Conservation (phyloP, 1,140 invertebrate genomes). For the Mizuhopecten yessoensis region DNA sequence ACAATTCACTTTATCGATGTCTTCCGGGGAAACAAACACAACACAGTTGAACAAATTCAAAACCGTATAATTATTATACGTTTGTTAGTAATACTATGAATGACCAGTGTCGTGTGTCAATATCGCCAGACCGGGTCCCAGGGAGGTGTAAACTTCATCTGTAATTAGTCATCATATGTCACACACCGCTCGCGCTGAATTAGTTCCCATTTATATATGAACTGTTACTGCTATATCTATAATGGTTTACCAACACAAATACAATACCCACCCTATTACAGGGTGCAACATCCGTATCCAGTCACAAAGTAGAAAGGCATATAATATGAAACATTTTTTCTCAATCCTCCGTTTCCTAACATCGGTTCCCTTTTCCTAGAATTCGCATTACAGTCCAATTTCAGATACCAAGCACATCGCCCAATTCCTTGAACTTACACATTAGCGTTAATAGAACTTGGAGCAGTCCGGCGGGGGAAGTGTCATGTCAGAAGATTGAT, state of each 20-base stretch:
- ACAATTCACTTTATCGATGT: background rate
- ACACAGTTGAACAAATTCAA: background rate
- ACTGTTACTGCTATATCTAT: background rate
- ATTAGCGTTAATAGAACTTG: background rate
- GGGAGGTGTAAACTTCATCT: background rate
- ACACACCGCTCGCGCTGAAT: background rate
- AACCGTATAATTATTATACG: background rate
- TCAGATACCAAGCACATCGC: background rate
- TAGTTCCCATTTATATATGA: background rate
- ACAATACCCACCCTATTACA: background rate
- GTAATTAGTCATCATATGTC: background rate
- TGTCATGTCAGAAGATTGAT: background rate
- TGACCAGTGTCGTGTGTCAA: background rate
- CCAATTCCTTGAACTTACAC: slow-evolving; percentile 16
- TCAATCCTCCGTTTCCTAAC: background rate
- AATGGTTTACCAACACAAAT: background rate
- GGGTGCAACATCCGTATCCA: no score
- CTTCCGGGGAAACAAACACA: background rate
- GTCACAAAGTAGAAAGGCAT: background rate
- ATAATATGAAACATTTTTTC: background rate
- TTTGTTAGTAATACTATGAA: background rate
- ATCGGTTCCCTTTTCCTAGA: background rate
- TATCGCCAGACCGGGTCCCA: background rate
- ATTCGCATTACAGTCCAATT: background rate
- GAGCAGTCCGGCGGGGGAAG: slow-evolving; percentile 5